Conservation (phyloP, 2,888 invertebrate genomes). For the Drosophila anomelani region DNA sequence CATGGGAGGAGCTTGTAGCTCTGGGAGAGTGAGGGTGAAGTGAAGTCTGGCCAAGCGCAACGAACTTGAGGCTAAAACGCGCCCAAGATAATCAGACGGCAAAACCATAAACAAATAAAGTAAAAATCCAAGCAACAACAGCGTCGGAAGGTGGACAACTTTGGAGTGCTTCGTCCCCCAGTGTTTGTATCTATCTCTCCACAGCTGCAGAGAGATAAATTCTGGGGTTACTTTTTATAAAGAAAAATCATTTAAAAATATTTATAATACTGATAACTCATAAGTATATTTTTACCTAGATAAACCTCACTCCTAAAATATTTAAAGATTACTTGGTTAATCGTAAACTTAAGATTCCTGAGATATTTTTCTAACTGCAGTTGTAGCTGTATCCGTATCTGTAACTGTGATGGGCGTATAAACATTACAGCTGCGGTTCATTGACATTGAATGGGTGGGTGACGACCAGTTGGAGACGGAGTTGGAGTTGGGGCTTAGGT, state of each 20-base stretch:
- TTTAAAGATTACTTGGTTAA: neutral
- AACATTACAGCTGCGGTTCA: conserved; percentile 68
- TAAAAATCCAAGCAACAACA: conserved; percentile 61
- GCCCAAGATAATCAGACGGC: conserved; percentile 76
- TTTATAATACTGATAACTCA: neutral
- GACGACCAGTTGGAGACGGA: conserved; percentile 19
- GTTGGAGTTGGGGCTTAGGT: conserved; percentile 23
- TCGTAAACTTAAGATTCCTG: too few species aligned
- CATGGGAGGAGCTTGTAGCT: conserved; percentile 17
- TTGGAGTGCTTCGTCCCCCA: conserved; percentile 37
- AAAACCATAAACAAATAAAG: conserved; percentile 78
- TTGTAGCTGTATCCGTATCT: conserved; percentile 32
- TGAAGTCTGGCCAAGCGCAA: conserved; percentile 72
- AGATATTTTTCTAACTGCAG: neutral
- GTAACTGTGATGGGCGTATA: conserved; percentile 44
- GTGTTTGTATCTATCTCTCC: conserved; percentile 20
- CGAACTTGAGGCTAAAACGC: conserved; percentile 76
- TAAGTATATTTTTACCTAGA: fast-evolving
- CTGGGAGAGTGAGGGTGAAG: conserved; percentile 23
- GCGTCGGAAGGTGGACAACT: conserved; percentile 50
- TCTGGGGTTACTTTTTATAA: too few species aligned
- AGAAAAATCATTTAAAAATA: neutral
- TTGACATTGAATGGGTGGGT: conserved; percentile 76
- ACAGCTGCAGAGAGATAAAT: conserved; percentile 14
- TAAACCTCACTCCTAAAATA: neutral